Base-by-base conservation (phyloP, 2,888 invertebrate species). In the Halictus quadricinctus region DNA sequence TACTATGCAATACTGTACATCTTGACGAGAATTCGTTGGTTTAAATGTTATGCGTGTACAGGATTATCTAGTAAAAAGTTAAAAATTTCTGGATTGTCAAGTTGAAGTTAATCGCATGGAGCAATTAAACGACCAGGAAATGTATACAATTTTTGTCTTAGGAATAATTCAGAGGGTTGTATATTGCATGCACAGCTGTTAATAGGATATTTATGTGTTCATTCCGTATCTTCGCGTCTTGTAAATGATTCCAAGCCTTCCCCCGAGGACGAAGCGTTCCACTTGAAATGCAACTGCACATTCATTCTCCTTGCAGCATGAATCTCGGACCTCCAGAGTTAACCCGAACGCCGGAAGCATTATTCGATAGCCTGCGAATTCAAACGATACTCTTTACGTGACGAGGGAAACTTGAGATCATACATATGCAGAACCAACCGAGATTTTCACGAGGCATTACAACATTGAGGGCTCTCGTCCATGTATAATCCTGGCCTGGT, bases 401-500 rank as follows among this genome's bases (percentile, higher is more conserved):
- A 90, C 76, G 88, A 79, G 83, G 83, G 89, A 90, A 90, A 90
- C 80, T 75, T 36, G 58, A 79, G 58, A 64, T 83, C 88, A 89
- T 90, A 80, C 88, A 90, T 85, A 90, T 89, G 90, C 88, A 84
- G 76, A 69, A 73, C 72, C 79, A 77, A n/a, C 75, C 81, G 81
- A 83, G 87, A 89, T 89, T 89, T 88, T 86, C 87, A 85, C 76
- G 88, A 86, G 78, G 86, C 89, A 89, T 86, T 90, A 83, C 84
- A 90, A 85, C 80, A 75, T 80, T 69, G 83, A 88, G 83, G 78
- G 85, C 80, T 81, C 83, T 85, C 79, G 69, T 84, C 75, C 86
- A 73, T 76, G 84, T 87, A 88, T 87, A 89, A 90, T 87, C 89
- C 87, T 79, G 69, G 66, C 60, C 85, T 81, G 81, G 83, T 85